Evolutionary conservation across 2,888 invertebrate genomes (phyloP), one percentile per base, ranked within the genome.

Genomic region (Drosophila mimica): DNA sequence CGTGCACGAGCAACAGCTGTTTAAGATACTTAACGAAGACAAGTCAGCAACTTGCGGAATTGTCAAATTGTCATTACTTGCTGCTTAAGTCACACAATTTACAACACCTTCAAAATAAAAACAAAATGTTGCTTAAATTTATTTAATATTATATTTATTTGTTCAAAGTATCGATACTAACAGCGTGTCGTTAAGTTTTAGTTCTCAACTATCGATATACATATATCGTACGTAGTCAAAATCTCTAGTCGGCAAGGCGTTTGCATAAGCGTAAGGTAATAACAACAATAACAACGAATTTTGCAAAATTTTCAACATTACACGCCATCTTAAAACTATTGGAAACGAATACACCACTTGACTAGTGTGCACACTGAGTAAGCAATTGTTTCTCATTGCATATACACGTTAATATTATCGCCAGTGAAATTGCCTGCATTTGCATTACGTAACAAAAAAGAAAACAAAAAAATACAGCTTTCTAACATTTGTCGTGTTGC

Each of bases 241-340:
- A 65, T 74, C 65, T 25, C 68, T 70, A 72, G 60, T 76, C 76
- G 53, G 52, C 51, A 31, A 60, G 79, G 65, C 72, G 75, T 78
- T 78, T 78, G 78, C 78, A 79, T 79, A 79, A 79, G 79, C 76
- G 88, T 88, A 79, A 84, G 84, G 84, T 83, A 70, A 79, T 73
- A 88, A 84, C 76, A 84, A 87, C 81, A 88, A 87, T 70, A 84
- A 82, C 81, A 76, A 62, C 46, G 40, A 66, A 72, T 65, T 78
- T 70, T 25, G 17, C 25, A 36, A 31, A 69, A 63, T 78, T 78
- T 53, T 7, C 43, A 17, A 6, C 25, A 65, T 60, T 65, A 40
- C 52, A 43, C 48, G 51, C 46, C 20, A 7, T 8, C 3, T 5
- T 4, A 34, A 38, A 36, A 6, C 33, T 15, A 49, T 40, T 34